Conservation (phyloP, 2,113 vertebrate species). For the Colius striatus region DNA sequence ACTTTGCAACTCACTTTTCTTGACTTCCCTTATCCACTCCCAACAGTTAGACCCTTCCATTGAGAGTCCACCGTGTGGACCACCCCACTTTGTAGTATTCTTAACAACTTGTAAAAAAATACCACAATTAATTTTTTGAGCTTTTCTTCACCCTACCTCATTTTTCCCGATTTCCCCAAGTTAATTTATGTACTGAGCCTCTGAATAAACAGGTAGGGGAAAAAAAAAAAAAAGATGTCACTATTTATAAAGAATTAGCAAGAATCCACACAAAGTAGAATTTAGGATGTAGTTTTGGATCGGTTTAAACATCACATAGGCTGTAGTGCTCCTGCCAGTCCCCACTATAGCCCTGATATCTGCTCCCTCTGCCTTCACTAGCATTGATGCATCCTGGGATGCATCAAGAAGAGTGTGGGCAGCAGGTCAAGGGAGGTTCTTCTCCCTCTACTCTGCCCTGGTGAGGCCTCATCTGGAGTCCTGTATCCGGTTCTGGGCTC, state of each 20-base stretch:
- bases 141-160: neutral
- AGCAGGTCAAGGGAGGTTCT: too few relatives aligned
- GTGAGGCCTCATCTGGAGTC: too few relatives aligned
- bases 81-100: accelerated
- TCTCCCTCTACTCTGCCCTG: too few relatives aligned
- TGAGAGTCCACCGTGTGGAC: neutral
- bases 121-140: neutral
- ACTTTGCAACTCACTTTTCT: neutral
- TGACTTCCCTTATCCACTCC: neutral
- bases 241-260: neutral
- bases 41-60: neutral
- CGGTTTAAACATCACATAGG: neutral
- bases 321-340: neutral
- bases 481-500: too few relatives aligned
- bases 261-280: neutral
- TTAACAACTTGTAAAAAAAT: neutral
- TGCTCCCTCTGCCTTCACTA: neutral
- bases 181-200: neutral
- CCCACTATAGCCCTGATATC: neutral
- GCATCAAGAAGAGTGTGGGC: too few relatives aligned
- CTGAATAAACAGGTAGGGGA: neutral
- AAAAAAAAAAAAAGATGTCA: neutral
- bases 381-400: too few relatives aligned
- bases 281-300: neutral
- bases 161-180: neutral